These are phyloP conservation scores for Cecropterus lyciades DNA, from an alignment of 1,140 invertebrate species.

Conservation along the genomic window DNA sequence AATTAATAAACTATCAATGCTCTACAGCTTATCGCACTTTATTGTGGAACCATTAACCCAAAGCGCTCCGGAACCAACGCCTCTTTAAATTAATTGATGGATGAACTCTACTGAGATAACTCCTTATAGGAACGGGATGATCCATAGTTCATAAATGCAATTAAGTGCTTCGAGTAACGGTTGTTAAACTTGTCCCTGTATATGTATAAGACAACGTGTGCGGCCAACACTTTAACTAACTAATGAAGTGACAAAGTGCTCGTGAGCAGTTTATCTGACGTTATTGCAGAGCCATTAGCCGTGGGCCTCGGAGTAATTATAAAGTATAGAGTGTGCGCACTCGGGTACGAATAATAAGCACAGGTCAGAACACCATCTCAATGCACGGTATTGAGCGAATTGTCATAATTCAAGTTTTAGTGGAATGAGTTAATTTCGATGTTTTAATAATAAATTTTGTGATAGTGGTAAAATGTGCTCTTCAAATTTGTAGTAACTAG, in stretches of 20 bases:
- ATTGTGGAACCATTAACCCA: constrained; percentile 48
- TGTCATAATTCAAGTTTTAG: no score
- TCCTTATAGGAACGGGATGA: constrained; percentile 5
- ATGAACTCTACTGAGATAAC: constrained; percentile 39
- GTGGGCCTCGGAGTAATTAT: constrained; percentile 11
- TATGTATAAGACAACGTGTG: constrained; percentile 9
- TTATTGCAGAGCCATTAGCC: constrained; percentile 49
- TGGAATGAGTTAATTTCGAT: no score
- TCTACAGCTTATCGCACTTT: constrained; percentile 59
- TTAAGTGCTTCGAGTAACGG: constrained; percentile 41
- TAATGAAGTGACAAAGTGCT: constrained; percentile 52
- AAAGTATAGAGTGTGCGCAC: no score
- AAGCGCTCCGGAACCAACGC: constrained; percentile 34
- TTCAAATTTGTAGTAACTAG: no score
- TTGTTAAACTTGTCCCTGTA: constrained; percentile 6
- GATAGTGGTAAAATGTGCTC: no score
- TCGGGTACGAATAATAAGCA: no score
- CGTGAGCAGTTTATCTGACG: constrained; percentile 59
- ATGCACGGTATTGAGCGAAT: no score
- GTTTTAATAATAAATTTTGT: no score
- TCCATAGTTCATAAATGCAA: constrained; percentile 44
- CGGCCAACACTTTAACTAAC: background rate
- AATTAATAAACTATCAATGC: constrained; percentile 50
- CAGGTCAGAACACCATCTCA: no score
- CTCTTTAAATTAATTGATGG: constrained; percentile 52